phyloP scores from a whole-genome alignment of 2,797 vertebrate genomes.

The Rhinatrema bivittatum region DNA sequence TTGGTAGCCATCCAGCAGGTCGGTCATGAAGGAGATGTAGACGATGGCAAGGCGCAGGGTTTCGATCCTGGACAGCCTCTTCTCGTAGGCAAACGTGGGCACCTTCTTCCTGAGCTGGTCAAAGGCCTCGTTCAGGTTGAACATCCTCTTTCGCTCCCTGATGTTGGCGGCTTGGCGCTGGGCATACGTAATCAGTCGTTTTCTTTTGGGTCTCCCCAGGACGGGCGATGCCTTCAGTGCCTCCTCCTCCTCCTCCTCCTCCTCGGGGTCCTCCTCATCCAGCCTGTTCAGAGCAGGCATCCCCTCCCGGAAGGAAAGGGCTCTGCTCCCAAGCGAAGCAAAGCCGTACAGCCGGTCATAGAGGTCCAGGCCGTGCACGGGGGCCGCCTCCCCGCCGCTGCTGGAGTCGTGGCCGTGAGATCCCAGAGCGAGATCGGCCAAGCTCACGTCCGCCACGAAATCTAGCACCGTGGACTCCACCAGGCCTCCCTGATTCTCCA shows the following conservation, averaged over 20 bases:
- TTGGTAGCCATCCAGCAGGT: slow-evolving; percentile 64
- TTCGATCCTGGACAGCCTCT: slow-evolving; percentile 89
- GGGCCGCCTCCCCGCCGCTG: not conserved
- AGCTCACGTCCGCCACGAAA: slow-evolving; percentile 60
- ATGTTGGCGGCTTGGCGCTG: slow-evolving; percentile 92
- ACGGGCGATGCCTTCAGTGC: slow-evolving; percentile 19
- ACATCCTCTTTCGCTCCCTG: slow-evolving; percentile 88
- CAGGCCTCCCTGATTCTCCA: slow-evolving; percentile 50
- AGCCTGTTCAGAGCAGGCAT: slow-evolving; percentile 20
- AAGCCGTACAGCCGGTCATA: slow-evolving; percentile 40
- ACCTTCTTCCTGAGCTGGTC: slow-evolving; percentile 87
- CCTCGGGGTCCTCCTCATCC: slow-evolving; percentile 25
- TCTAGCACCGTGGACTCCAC: slow-evolving; percentile 54
- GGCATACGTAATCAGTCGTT: slow-evolving; percentile 78
- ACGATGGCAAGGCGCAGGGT: slow-evolving; percentile 88
- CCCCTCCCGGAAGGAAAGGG: slow-evolving; percentile 20
- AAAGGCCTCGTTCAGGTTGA: slow-evolving; percentile 92
- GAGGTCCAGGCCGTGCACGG: slow-evolving; percentile 16
- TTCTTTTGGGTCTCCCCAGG: slow-evolving; percentile 68
- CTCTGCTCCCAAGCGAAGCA: slow-evolving; percentile 19
- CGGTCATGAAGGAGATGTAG: slow-evolving; percentile 95
- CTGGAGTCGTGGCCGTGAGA: not conserved
- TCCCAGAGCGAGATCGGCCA: slow-evolving; percentile 43
- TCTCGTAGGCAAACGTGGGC: slow-evolving; percentile 94
- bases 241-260: slow-evolving; percentile 14